Conservation (phyloP, 2,888 invertebrate genomes). For the Andrena hattorfiana region DNA sequence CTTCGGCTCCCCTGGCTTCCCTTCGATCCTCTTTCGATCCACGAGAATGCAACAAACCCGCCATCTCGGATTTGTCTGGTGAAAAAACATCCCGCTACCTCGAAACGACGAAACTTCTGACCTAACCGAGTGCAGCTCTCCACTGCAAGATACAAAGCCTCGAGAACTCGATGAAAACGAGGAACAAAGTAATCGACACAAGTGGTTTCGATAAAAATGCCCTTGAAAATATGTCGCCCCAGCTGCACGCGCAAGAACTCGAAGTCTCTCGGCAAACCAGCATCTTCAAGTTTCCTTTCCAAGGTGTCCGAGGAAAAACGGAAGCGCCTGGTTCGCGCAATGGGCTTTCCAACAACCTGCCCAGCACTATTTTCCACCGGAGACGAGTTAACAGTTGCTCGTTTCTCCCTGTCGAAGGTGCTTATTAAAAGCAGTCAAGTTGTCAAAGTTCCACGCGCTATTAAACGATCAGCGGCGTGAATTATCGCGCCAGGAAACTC, state of each 20-base stretch:
- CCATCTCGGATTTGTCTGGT: slow-evolving; percentile 8
- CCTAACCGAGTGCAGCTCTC: background rate
- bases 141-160: too few species aligned
- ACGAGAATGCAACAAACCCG: slow-evolving; percentile 34
- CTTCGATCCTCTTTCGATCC: slow-evolving; percentile 48
- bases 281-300: background rate
- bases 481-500: slow-evolving; percentile 49
- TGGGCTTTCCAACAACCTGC: slow-evolving; percentile 40
- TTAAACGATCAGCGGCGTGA: slow-evolving; percentile 48
- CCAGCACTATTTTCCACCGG: slow-evolving; percentile 37
- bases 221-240: too few species aligned
- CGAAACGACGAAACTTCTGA: background rate
- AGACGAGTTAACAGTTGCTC: slow-evolving; percentile 30
- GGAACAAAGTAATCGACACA: too few species aligned
- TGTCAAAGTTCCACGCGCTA: slow-evolving; percentile 56
- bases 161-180: background rate
- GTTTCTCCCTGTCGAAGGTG: slow-evolving; percentile 43
- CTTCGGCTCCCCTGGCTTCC: slow-evolving; percentile 42
- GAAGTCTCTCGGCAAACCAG: background rate
- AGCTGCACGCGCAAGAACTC: too few species aligned
- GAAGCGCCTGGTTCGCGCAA: slow-evolving; percentile 32
- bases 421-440: slow-evolving; percentile 59
- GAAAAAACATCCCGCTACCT: background rate
- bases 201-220: too few species aligned
- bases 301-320: slow-evolving; percentile 28